Conservation (phyloP, 2,797 vertebrate species). For the Typhlichthys subterraneus region DNA sequence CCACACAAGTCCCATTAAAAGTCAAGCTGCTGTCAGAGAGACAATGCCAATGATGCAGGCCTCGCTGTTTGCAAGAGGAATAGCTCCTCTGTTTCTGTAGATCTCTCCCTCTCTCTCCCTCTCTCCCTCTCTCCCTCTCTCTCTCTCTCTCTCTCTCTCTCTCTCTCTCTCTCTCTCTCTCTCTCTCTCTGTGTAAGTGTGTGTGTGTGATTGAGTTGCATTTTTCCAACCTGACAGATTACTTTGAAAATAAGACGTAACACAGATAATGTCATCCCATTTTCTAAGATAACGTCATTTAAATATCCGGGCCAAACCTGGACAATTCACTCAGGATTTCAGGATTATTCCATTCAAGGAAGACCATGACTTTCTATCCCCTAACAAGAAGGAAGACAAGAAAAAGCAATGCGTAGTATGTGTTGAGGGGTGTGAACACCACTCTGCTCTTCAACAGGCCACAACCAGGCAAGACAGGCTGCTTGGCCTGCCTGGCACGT, state of each 20-base stretch:
- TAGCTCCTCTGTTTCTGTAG: too few relatives aligned
- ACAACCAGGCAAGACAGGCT: neutral
- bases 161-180: too few relatives aligned
- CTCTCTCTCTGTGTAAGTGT: neutral
- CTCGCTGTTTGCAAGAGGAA: too few relatives aligned
- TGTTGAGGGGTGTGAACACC: constrained; percentile 13
- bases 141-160: too few relatives aligned
- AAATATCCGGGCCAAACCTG: constrained; percentile 43
- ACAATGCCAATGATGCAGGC: neutral
- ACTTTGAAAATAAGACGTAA: constrained; percentile 16
- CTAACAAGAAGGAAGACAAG: constrained; percentile 11
- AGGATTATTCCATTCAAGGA: constrained; percentile 37
- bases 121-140: too few relatives aligned
- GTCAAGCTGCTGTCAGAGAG: constrained; percentile 29
- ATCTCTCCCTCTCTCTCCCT: too few relatives aligned
- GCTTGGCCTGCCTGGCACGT: constrained; percentile 18
- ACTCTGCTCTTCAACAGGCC: constrained; percentile 21
- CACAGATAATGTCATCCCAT: constrained; percentile 31
- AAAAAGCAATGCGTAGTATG: constrained; percentile 2
- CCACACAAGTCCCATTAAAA: constrained; percentile 22
- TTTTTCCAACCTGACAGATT: constrained; percentile 56
- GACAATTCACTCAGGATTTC: constrained; percentile 19
- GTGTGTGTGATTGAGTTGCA: neutral
- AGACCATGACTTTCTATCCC: constrained; percentile 40
- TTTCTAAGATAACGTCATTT: constrained; percentile 60